Conservation (phyloP, 2,797 vertebrate genomes). For the Varecia variegata region DNA sequence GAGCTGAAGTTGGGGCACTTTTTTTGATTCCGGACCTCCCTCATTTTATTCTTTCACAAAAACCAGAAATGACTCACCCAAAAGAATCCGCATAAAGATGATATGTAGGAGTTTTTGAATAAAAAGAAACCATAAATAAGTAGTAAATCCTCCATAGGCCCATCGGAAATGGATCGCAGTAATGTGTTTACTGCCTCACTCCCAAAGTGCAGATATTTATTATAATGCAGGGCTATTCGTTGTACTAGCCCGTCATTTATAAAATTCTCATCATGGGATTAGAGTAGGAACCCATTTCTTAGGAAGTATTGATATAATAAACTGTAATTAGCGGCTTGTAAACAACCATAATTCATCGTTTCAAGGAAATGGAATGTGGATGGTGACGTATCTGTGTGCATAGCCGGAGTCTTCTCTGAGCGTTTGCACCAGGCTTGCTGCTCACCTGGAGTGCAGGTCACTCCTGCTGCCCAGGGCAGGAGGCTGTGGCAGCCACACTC, state of each 20-base stretch:
- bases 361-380: constrained; percentile 45
- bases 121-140: constrained; percentile 72
- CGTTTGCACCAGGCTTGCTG: neutral
- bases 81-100: constrained; percentile 67
- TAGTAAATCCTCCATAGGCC: constrained; percentile 73
- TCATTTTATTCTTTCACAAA: constrained; percentile 71
- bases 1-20: constrained; percentile 32
- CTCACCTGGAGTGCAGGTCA: neutral
- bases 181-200: constrained; percentile 73
- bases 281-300: constrained; percentile 61
- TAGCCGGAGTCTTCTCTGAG: constrained; percentile 31
- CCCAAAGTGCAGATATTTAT: constrained; percentile 74
- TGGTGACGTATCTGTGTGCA: constrained; percentile 53
- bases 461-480: rapidly evolving
- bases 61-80: constrained; percentile 56
- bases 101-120: constrained; percentile 67
- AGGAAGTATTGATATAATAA: constrained; percentile 67
- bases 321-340: constrained; percentile 64
- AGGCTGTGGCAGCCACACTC: neutral
- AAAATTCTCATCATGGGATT: constrained; percentile 62
- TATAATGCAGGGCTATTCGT: constrained; percentile 74
- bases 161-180: constrained; percentile 75
- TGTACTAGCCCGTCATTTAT: constrained; percentile 64
- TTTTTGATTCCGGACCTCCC: neutral
- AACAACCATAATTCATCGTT: constrained; percentile 33